Conservation (phyloP, 2,888 invertebrate genomes). For the Tipula unca region DNA sequence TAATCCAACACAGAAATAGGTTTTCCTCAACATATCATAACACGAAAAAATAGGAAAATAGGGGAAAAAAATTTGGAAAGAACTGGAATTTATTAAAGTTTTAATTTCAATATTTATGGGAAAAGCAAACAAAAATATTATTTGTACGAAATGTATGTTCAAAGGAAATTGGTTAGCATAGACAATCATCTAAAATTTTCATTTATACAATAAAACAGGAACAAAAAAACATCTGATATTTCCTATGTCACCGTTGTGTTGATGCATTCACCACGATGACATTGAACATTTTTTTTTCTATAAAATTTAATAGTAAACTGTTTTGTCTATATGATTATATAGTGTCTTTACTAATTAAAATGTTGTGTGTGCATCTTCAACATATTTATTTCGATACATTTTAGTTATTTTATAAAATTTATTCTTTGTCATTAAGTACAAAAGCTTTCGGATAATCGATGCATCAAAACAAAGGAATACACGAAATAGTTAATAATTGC, state of each 20-base stretch:
- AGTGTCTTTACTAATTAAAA: too few species aligned
- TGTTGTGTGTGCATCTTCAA: too few species aligned
- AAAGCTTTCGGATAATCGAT: not conserved
- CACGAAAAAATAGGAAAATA: not conserved
- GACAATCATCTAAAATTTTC: too few species aligned
- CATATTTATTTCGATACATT: too few species aligned
- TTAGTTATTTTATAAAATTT: too few species aligned
- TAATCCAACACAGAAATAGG: conserved; percentile 4
- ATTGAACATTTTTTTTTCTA: too few species aligned
- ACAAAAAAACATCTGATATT: too few species aligned
- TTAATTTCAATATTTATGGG: not conserved
- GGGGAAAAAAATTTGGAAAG: not conserved
- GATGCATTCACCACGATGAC: too few species aligned
- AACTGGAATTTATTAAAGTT: not conserved
- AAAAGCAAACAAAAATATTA: not conserved
- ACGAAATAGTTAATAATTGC: not conserved
- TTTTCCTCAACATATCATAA: not conserved
- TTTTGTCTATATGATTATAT: too few species aligned
- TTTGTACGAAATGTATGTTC: not conserved
- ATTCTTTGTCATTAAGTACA: not conserved
- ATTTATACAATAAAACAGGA: too few species aligned
- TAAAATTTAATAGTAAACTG: too few species aligned
- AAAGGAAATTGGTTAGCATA: not conserved
- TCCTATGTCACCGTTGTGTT: too few species aligned
- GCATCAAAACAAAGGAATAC: not conserved